Conservation (phyloP, 2,888 invertebrate genomes). For the Papilio protenor region DNA sequence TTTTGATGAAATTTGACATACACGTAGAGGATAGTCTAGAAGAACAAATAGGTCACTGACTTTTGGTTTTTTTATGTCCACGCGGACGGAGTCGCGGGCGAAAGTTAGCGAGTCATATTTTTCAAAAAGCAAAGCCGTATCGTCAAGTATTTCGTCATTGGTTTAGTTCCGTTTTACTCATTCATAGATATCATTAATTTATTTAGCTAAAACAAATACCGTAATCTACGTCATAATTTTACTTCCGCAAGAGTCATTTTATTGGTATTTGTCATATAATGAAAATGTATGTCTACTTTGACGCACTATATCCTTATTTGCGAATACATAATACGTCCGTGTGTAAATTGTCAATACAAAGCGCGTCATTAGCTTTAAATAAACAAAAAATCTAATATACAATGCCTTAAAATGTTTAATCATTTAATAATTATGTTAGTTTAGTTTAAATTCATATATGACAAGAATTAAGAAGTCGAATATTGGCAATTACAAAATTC, state of each 20-base stretch:
- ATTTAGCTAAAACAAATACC: background rate
- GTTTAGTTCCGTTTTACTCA: too few relatives aligned
- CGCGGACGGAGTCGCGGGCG: too few relatives aligned
- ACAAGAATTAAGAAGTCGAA: background rate
- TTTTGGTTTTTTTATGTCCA: too few relatives aligned
- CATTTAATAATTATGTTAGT: slow-evolving; percentile 11
- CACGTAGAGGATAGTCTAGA: too few relatives aligned
- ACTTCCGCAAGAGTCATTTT: background rate
- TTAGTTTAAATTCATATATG: background rate
- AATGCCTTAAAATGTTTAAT: slow-evolving; percentile 26
- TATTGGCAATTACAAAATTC: background rate
- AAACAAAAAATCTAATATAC: slow-evolving; percentile 14
- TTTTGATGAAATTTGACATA: too few relatives aligned
- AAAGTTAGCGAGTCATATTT: background rate
- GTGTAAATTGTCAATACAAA: slow-evolving; percentile 29
- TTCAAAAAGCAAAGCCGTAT: background rate
- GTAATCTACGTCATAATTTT: background rate
- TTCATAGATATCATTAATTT: background rate
- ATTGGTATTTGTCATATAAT: slow-evolving; percentile 18
- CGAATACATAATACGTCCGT: slow-evolving; percentile 13
- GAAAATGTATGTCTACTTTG: slow-evolving; percentile 2
- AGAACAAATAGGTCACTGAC: too few relatives aligned
- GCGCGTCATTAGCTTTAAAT: slow-evolving; percentile 17
- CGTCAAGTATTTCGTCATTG: too few relatives aligned
- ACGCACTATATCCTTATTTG: slow-evolving; percentile 21